Evolutionary conservation across 2,888 invertebrate genomes (phyloP), one percentile per base, ranked within the genome.

Genomic region (Hydrotaea cyrtoneurina): DNA sequence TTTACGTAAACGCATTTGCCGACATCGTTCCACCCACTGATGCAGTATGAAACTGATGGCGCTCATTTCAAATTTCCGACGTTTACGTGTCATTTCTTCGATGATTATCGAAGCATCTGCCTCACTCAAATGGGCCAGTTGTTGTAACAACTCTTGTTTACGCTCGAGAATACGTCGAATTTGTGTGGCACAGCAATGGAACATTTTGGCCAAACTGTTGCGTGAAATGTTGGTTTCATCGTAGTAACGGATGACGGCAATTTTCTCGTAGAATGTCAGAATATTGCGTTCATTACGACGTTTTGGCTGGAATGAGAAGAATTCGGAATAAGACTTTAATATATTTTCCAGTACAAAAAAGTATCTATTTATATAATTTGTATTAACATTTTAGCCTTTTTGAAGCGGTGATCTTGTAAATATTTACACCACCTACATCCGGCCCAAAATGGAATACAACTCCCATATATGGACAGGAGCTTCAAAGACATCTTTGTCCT

Each of bases 171-270:
- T 91, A 15, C 90, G 89, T 2, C 91, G 91, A 59, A 91, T 92
- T 86, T 91, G 91, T 13, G 91, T 91, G n/a, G 92, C 91, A 55
- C 91, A 91, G 80, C 91, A 91, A 62, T 92, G 91, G 72, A 91
- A 91, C 89, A 91, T 90, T 86, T 92, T 91, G 21, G 91, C 91
- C 87, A 91, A 86, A 53, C 91, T 91, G 46, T 91, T 91, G 0
- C 91, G 87, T 0, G 91, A 91, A 46, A 92, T 89, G 59, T 91
- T 91, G 15, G 91, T 91, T 71, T 90, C 91, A 71, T 91, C 91
- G 74, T 92, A 90, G 75, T 91, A 91, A 0, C 91, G 91, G 76
- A 91, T 91, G 0, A 91, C 91, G 4, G 91, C 91, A n/a, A 91
- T 91, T 86, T 91, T 91, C 73, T 91, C 91, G 85, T 91, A 91